Base-by-base conservation (phyloP, 23 tunicate species). In the Styela clava region DNA sequence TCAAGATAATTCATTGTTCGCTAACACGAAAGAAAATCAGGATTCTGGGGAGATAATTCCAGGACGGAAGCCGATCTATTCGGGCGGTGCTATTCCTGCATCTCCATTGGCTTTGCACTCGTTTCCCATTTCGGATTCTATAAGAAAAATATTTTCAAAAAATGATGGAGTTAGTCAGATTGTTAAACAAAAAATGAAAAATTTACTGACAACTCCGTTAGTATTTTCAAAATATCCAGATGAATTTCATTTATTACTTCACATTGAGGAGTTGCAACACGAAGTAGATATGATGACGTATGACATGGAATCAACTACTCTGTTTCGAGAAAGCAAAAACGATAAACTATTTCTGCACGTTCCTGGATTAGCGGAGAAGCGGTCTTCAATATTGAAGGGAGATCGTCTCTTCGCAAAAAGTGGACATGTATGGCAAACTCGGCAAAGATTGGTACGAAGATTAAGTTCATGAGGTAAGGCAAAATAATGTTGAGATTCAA, bases 181-280 rank as follows among this genome's bases (percentile, higher is more conserved):
- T 44, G 12, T 44, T 5, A 44, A 12, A 5, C 7, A 12, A 7
- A 44, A 44, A 44, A 5, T 44, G 9, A 44, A 7, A 12, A 44
- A 12, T 5, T 44, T 44, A 44, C 12, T 44, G 56, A 44, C 7
- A 44, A 44, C 7, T 44, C 56, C 56, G 7, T 44, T 44, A 12
- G 12, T 5, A 44, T 44, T 44, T 44, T 44, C 56, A 44, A 44
- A 44, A 44, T 44, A 44, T 12, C 56, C 56, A 44, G 56, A 65
- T 24, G 82, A 82, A 34, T 81, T 87, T 31, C 51, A 52, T 5
- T 35, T 82, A 19, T 61, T 87, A 32, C 68, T 87, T 19, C 83
- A 87, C 1, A 26, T 82, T 33, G 91, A 87, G 44, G 91, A 87
- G 68, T 24, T 35, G 9, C 91, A 87, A 68, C 51, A 84, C 18